Percentiles rank a stretch among this genome's conserved stretches.
Conservation (phyloP, 2,888 invertebrate genomes). For the Amphipoea lucens region DNA sequence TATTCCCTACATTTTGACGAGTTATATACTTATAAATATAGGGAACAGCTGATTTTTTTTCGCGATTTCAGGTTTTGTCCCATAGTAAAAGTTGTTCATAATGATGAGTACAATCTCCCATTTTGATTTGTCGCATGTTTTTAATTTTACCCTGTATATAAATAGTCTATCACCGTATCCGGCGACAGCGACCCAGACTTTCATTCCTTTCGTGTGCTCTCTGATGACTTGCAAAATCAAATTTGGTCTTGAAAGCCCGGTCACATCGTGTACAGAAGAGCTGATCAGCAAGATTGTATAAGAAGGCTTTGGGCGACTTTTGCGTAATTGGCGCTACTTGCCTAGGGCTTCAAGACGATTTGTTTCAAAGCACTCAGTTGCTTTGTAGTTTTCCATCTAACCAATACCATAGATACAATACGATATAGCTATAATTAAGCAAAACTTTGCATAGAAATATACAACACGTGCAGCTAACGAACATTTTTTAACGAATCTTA, state of each 20-base stretch:
- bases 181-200: background rate
- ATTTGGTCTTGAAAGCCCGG: background rate
- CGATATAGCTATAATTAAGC: background rate
- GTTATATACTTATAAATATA: too few species aligned
- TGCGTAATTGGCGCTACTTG: too few species aligned
- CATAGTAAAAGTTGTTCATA: too few species aligned
- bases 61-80: too few species aligned
- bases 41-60: too few species aligned
- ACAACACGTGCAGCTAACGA: too few species aligned
- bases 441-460: background rate
- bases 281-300: background rate
- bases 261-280: background rate
- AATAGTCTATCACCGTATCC: too few species aligned
- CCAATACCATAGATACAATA: background rate
- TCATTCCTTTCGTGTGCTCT: background rate
- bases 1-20: too few species aligned
- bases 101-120: too few species aligned
- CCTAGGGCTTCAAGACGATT: background rate
- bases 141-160: too few species aligned
- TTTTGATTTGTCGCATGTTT: too few species aligned
- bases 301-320: background rate
- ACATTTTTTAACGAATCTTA: background rate
- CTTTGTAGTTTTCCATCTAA: background rate
- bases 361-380: background rate
- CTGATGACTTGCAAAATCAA: background rate